A percentile compares a stretch with the other conserved stretches of the same genome.
Conservation (phyloP, 2,113 vertebrate species). For the Zosterops japonicus region DNA sequence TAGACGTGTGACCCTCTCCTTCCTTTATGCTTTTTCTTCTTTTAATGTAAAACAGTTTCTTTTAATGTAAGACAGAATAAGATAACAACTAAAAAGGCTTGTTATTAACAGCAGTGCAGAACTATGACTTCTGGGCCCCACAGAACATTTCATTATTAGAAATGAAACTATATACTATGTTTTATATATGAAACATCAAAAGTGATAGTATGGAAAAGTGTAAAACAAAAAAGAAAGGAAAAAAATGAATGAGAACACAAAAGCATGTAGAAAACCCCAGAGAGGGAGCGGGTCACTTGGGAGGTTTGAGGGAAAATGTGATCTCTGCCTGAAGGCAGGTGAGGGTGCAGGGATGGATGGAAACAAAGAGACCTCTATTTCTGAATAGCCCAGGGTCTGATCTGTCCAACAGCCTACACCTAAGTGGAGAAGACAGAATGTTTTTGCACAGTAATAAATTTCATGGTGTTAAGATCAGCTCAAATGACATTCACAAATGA, state of each 20-base stretch:
- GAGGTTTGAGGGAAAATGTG: neutral
- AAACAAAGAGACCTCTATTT: neutral
- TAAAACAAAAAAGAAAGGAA: neutral
- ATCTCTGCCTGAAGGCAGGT: neutral
- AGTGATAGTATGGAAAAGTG: neutral
- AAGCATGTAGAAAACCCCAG: neutral
- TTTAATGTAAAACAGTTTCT: neutral
- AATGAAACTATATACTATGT: neutral
- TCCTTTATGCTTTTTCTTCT: neutral
- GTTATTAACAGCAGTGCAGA: neutral
- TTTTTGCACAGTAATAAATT: neutral
- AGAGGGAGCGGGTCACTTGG: neutral
- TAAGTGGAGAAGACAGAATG: neutral
- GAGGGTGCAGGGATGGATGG: rapidly evolving
- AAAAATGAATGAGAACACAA: neutral
- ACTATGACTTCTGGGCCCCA: neutral
- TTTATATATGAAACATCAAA: neutral
- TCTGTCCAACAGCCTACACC: neutral
- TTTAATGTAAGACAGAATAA: neutral
- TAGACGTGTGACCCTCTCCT: neutral
- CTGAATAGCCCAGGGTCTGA: neutral
- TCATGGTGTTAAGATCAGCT: neutral
- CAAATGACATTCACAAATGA: neutral
- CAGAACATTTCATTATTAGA: neutral
- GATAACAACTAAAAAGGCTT: neutral